Conservation (phyloP, 1,140 invertebrate genomes). For the Brachionus asplanchnoidis region DNA sequence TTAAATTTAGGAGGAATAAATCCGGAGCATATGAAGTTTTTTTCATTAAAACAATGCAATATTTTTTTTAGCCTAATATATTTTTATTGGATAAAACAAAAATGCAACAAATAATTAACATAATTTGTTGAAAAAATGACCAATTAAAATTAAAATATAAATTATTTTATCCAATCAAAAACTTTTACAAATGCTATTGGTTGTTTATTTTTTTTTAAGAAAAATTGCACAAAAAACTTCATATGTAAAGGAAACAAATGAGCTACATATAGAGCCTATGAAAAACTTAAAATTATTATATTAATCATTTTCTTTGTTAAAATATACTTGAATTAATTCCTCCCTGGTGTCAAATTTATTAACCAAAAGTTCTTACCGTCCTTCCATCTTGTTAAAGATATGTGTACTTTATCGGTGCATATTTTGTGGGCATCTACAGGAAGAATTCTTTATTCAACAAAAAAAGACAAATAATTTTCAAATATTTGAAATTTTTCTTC, state of each 20-base stretch:
- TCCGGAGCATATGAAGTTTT: no score
- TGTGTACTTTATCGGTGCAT: constrained; percentile 81
- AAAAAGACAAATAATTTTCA: constrained; percentile 1
- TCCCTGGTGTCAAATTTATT: constrained; percentile 83
- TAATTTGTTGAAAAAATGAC: no score
- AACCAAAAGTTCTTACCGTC: constrained; percentile 92
- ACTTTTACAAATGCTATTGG: no score
- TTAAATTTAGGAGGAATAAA: constrained; percentile 79
- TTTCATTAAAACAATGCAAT: no score
- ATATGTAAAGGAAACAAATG: constrained; percentile 89
- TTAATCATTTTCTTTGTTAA: neutral
- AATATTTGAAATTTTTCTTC: neutral
- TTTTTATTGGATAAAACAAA: no score
- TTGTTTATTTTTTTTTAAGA: no score
- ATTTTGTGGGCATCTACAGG: constrained; percentile 80
- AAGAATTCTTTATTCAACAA: constrained; percentile 62
- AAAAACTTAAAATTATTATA: neutral
- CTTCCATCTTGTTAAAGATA: constrained; percentile 86
- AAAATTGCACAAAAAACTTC: no score
- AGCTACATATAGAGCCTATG: constrained; percentile 80
- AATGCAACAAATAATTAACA: no score
- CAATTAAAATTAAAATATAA: no score
- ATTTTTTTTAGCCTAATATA: no score
- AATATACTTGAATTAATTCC: constrained; percentile 78
- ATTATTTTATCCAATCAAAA: no score